phyloP scores from a whole-genome alignment of 2,797 vertebrate species.

The Parotocinclus haroldoi region DNA sequence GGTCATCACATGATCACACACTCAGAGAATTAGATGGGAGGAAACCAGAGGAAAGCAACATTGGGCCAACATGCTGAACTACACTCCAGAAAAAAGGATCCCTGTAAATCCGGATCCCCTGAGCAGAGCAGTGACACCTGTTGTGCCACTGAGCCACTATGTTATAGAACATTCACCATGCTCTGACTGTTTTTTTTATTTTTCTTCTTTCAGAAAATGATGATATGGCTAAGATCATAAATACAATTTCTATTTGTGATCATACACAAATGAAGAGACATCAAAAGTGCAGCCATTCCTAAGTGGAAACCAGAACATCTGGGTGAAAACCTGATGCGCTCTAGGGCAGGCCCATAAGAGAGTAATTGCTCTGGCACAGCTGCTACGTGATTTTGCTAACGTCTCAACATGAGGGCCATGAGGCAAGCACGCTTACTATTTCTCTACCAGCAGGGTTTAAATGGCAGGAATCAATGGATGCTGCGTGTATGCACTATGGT shows the following conservation, averaged over 20 bases:
- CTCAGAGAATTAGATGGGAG: too few relatives aligned
- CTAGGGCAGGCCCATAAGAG: neutral
- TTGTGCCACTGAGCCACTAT: too few relatives aligned
- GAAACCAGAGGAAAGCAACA: too few relatives aligned
- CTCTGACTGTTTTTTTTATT: too few relatives aligned
- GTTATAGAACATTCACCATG: too few relatives aligned
- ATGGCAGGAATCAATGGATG: neutral
- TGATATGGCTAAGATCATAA: too few relatives aligned
- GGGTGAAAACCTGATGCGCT: neutral
- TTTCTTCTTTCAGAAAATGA: neutral
- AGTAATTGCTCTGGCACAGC: conserved; percentile 14
- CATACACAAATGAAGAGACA: neutral
- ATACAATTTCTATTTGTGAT: too few relatives aligned
- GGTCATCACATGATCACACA: too few relatives aligned
- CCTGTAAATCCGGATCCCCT: too few relatives aligned
- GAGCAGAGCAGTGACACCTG: too few relatives aligned
- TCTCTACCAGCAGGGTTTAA: conserved; percentile 10
- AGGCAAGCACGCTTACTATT: neutral
- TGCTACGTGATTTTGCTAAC: neutral
- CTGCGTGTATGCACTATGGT: neutral
- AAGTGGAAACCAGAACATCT: neutral
- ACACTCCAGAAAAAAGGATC: too few relatives aligned
- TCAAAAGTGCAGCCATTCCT: neutral
- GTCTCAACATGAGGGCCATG: neutral
- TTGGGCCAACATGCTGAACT: too few relatives aligned